Conservation (phyloP, 2,113 vertebrate species). For the Protobothrops mucrosquamatus region DNA sequence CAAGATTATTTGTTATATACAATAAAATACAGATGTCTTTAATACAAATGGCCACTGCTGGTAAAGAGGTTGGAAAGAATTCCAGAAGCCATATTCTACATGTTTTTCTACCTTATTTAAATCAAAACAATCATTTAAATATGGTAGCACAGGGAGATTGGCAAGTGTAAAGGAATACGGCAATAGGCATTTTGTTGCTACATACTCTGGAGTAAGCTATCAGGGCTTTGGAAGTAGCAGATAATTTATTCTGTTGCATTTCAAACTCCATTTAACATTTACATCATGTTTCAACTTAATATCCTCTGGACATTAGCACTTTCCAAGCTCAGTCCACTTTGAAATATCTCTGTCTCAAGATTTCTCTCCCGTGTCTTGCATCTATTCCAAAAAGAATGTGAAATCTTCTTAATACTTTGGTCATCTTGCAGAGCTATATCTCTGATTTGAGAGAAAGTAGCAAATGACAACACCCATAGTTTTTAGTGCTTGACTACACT, state of each 20-base stretch:
- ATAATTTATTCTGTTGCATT: not conserved
- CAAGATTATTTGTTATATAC: not conserved
- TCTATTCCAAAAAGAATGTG: not conserved
- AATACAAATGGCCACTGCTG: not conserved
- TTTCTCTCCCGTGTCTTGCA: not conserved
- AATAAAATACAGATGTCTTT: not conserved
- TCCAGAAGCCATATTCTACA: not conserved
- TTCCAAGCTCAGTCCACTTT: not conserved
- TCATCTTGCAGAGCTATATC: slow-evolving; percentile 20
- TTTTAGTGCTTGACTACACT: slow-evolving; percentile 29
- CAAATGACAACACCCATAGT: slow-evolving; percentile 31
- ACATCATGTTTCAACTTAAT: not conserved
- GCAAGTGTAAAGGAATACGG: not conserved
- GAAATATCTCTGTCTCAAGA: not conserved
- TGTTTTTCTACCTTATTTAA: not conserved
- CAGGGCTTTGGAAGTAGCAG: not conserved
- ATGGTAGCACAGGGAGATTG: not conserved
- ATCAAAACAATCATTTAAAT: not conserved
- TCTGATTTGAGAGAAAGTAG: slow-evolving; percentile 38
- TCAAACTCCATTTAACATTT: not conserved
- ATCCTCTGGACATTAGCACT: not conserved
- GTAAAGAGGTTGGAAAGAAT: not conserved
- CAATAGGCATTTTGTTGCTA: not conserved
- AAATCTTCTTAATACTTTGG: not conserved
- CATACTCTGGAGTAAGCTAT: not conserved